Evolutionary conservation across 2,888 invertebrate genomes (phyloP), one percentile per base, ranked within the genome.

Genomic region (Alloplasta piceator): DNA sequence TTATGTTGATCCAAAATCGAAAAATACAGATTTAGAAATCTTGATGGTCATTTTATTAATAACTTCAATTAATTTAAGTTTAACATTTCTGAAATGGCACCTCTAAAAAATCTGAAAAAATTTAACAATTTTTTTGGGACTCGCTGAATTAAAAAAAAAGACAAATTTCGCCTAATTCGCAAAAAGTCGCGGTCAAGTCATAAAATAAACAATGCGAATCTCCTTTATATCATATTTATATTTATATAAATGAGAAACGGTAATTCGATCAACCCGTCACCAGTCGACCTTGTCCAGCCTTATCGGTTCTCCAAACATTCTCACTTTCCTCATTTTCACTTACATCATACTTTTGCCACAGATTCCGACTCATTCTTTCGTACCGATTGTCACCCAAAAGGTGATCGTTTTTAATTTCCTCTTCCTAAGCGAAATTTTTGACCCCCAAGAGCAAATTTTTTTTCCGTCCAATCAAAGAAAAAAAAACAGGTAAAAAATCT

Each of bases 361-460:
- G 7, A 48, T 63, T 55, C 61, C 70, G 76, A 68, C 61, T 68
- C 63, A 68, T 76, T 76, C 76, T 12, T 36, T 63, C 43, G 36
- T 9, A 39, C 52, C 6, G 50, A 38, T n/a, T 46, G 66, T 14
- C 36, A 4, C 26, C 6, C 26, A 26, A 26, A 14, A 26, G 10
- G n/a, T 36, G 10, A 26, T 41, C 46, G 50, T 60, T 56, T 68
- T 68, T 43, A 12, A 43, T 68, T 48, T n/a, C 48, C n/a, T n/a
- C 10, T n/a, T n/a, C 6, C 48, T 4, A n/a, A 1, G 4, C 48
- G 48, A 10, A 48, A 7, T 12, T 6, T 48, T 12, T n/a, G 9
- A 26, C 26, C 26, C 26, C 26, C 26, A 16, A 52, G 16, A 14
- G 16, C 14, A 16, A 14, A 16, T 14, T 6, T 14, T 14, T 14